Percentiles rank a stretch among this genome's conserved stretches.
Evolutionary conservation across 2,113 vertebrate genomes (phyloP).

Genomic region (Dicaeum eximium): DNA sequence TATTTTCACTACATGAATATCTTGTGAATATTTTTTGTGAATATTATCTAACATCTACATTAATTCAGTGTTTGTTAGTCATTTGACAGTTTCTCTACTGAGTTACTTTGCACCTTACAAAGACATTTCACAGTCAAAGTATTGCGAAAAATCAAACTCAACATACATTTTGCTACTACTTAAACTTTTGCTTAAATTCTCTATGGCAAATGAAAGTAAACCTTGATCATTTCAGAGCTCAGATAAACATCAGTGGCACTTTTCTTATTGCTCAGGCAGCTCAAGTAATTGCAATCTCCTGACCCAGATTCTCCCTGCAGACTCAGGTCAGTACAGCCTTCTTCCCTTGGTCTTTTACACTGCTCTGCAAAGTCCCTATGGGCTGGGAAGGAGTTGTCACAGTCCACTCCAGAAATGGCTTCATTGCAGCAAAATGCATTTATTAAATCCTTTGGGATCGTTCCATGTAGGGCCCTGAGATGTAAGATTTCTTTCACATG

Average conservation of each 20-base stretch:
- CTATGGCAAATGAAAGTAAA: neutral
- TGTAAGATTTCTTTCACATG: neutral
- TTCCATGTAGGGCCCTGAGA: neutral
- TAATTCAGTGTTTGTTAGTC: neutral
- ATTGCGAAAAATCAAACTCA: neutral
- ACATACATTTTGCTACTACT: neutral
- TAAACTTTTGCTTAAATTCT: neutral
- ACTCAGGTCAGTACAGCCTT: neutral
- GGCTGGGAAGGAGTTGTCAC: neutral
- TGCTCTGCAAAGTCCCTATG: neutral
- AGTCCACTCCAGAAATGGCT: neutral
- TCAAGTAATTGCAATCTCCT: neutral
- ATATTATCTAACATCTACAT: neutral
- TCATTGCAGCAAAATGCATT: neutral
- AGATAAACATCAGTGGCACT: neutral
- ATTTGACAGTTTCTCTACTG: neutral
- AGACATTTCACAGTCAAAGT: neutral
- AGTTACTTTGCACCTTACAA: neutral
- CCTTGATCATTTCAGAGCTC: neutral
- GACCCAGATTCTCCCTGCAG: neutral
- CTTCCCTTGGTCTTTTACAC: neutral
- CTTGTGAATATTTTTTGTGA: slow-evolving; percentile 10
- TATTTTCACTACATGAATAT: neutral
- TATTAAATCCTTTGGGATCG: neutral
- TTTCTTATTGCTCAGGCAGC: neutral